Conservation (phyloP, 2,888 invertebrate genomes). For the Mystacides longicornis region DNA sequence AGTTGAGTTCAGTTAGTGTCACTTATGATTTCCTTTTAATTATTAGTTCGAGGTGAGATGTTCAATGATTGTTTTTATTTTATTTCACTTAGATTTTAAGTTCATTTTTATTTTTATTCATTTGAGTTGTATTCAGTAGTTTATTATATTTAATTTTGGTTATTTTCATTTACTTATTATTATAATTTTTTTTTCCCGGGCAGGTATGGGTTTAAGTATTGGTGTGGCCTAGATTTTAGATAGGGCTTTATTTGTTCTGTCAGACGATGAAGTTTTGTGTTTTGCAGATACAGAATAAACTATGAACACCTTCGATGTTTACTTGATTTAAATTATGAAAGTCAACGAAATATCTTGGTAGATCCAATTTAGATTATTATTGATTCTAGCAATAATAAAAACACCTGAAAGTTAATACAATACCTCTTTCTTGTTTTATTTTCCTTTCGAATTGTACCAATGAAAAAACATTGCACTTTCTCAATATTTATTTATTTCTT, state of each 20-base stretch:
- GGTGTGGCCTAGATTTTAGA: slow-evolving; percentile 47
- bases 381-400: slow-evolving; percentile 51
- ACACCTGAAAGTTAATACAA: slow-evolving; percentile 26
- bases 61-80: slow-evolving; percentile 19
- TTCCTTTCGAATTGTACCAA: slow-evolving; percentile 5
- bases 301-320: slow-evolving; percentile 38
- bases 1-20: too few relatives aligned
- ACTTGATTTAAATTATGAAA: slow-evolving; percentile 47
- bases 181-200: slow-evolving; percentile 40
- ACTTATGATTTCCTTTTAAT: not conserved
- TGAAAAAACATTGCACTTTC: not conserved
- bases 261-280: slow-evolving; percentile 5
- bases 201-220: slow-evolving; percentile 51
- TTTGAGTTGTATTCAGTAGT: slow-evolving; percentile 29
- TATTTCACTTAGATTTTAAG: slow-evolving; percentile 25
- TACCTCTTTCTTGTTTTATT: slow-evolving; percentile 21
- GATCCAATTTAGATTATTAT: slow-evolving; percentile 43
- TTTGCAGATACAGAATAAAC: slow-evolving; percentile 21
- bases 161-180: slow-evolving; percentile 32
- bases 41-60: not conserved
- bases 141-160: slow-evolving; percentile 41
- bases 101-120: slow-evolving; percentile 36
- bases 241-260: slow-evolving; percentile 44
- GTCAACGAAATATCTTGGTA: slow-evolving; percentile 55
- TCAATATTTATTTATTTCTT: not conserved